Evolutionary conservation across 1,140 invertebrate species (phyloP).

Genomic region (Druon quercuslanigerum): DNA sequence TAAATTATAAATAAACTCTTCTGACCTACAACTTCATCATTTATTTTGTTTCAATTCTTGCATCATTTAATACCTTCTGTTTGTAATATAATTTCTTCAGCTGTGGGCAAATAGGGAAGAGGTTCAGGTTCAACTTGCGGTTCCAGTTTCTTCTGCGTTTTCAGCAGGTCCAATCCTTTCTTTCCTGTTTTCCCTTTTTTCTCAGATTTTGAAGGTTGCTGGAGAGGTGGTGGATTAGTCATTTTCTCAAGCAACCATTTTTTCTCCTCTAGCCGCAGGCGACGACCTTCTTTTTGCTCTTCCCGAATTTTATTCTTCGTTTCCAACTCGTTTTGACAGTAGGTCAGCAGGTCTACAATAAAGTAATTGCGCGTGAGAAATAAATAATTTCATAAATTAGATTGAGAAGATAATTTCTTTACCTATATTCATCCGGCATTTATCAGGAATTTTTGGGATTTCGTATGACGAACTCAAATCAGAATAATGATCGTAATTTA

Average conservation of each 20-base stretch:
- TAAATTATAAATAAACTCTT: constrained; percentile 46
- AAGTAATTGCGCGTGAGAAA: constrained; percentile 24
- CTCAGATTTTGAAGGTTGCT: constrained; percentile 34
- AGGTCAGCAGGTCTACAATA: constrained; percentile 56
- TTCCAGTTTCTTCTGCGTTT: constrained; percentile 46
- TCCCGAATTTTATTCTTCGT: constrained; percentile 52
- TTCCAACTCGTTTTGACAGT: constrained; percentile 51
- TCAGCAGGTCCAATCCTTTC: constrained; percentile 33
- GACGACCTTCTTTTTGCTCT: constrained; percentile 59
- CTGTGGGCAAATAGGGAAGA: constrained; percentile 60
- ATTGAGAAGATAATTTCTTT: constrained; percentile 10
- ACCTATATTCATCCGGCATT: constrained; percentile 60
- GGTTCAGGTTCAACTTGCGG: constrained; percentile 51
- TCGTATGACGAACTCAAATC: constrained; percentile 67
- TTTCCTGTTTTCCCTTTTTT: constrained; percentile 48
- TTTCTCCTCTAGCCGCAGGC: constrained; percentile 59
- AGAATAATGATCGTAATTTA: constrained; percentile 79
- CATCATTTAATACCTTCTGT: constrained; percentile 52
- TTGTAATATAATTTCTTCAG: constrained; percentile 57
- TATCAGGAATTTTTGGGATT: constrained; percentile 57
- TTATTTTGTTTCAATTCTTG: constrained; percentile 4
- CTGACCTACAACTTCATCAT: neutral
- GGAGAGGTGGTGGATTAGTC: constrained; percentile 51
- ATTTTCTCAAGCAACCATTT: constrained; percentile 56
- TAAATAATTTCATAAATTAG: constrained; percentile 2